These are phyloP conservation scores for Phrynosoma platyrhinos DNA, from an alignment of 2,113 vertebrate genomes.

Conservation along the genomic window DNA sequence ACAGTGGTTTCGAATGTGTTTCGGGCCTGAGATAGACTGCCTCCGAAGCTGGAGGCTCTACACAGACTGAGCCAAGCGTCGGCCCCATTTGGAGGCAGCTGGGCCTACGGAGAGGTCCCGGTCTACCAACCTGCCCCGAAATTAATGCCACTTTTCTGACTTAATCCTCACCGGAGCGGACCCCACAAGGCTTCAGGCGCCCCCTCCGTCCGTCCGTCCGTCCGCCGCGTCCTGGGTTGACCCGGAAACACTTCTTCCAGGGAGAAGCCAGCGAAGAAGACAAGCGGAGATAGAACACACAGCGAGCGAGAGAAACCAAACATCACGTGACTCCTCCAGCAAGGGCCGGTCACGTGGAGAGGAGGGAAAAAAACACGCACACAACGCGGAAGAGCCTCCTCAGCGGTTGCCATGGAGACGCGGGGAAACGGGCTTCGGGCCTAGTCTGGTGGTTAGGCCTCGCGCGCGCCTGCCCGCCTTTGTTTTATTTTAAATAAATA, in stretches of 20 bases:
- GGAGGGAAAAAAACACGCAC: not conserved
- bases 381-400: not conserved
- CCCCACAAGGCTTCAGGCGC: constrained; percentile 9
- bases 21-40: no score
- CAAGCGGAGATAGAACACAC: no score
- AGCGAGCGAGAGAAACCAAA: constrained; percentile 19
- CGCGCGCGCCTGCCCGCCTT: no score
- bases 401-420: constrained; percentile 63
- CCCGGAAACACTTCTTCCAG: constrained; percentile 76
- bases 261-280: not conserved
- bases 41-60: no score
- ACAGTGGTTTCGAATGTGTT: no score
- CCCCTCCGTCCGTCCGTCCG: constrained; percentile 36
- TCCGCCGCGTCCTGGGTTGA: constrained; percentile 75
- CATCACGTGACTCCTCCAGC: constrained; percentile 70
- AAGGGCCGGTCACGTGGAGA: constrained; percentile 63
- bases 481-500: no score
- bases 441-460: no score
- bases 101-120: no score
- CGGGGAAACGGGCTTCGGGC: not conserved
- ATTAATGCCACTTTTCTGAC: not conserved
- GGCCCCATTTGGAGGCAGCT: no score
- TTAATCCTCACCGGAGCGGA: constrained; percentile 52
- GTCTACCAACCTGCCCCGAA: no score
- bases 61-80: no score